Evolutionary conservation across 2,888 invertebrate genomes (phyloP).

Genomic region (Synanthedon formicaeformis): DNA sequence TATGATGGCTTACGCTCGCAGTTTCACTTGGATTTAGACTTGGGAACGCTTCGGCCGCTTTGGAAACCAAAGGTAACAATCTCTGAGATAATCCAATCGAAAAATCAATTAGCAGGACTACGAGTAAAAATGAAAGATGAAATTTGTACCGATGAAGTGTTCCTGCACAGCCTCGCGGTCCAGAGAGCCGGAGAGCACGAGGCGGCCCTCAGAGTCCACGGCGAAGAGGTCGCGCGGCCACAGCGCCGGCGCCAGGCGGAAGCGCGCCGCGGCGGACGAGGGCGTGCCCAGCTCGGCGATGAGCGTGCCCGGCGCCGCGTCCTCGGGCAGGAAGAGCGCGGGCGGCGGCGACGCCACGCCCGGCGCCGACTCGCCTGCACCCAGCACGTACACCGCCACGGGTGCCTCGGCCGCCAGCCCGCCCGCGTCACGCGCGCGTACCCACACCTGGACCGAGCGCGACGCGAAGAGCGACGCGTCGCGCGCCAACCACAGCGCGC

Average conservation of each 20-base stretch:
- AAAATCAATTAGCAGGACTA: too few relatives aligned
- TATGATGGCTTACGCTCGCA: too few relatives aligned
- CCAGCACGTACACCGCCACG: conserved; percentile 83
- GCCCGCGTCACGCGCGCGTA: conserved; percentile 88
- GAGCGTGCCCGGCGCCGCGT: conserved; percentile 65
- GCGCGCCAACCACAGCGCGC: conserved; percentile 77
- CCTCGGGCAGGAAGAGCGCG: conserved; percentile 84
- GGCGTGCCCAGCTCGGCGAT: conserved; percentile 31
- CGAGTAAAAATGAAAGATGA: too few relatives aligned
- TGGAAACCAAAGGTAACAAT: too few relatives aligned
- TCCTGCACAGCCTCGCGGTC: conserved; percentile 80
- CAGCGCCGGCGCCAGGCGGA: conserved; percentile 31
- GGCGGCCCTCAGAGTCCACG: conserved; percentile 78
- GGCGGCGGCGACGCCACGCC: conserved; percentile 79
- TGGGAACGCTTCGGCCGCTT: too few relatives aligned
- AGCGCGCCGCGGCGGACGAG: conserved; percentile 3
- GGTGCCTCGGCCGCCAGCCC: conserved; percentile 86
- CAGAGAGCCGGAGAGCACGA: conserved; percentile 79
- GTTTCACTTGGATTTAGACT: too few relatives aligned
- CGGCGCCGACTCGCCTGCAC: conserved; percentile 77
- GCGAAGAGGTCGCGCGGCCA: conserved; percentile 76
- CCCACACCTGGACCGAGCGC: conserved; percentile 87
- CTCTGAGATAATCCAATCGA: too few relatives aligned
- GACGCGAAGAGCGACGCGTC: conserved; percentile 74
- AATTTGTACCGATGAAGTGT: conserved; percentile 73